Conservation (phyloP, 1,140 invertebrate genomes). For the Papilio xuthus region DNA sequence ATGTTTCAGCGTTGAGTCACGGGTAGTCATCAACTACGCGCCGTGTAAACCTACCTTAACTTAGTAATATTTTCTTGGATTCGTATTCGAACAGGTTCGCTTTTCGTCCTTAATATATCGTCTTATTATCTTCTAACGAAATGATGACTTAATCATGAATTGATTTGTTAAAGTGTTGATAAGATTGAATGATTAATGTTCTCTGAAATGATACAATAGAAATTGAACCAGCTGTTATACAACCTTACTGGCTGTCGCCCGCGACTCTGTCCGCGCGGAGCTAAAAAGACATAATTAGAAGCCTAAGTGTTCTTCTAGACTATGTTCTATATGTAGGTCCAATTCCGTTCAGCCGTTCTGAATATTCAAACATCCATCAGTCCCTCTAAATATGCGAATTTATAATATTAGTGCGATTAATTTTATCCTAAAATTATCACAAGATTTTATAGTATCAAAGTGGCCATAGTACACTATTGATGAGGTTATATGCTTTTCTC, state of each 20-base stretch:
- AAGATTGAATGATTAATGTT: neutral
- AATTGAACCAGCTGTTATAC: neutral
- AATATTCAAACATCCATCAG: no score
- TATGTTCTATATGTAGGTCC: no score
- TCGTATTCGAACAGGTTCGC: neutral
- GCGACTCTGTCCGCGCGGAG: no score
- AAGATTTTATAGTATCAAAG: neutral
- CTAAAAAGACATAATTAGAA: no score
- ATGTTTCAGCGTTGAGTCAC: neutral
- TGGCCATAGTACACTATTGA: neutral
- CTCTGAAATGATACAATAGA: neutral
- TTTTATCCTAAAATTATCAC: neutral
- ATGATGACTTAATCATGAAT: neutral
- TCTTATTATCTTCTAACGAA: neutral
- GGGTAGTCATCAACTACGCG: no score
- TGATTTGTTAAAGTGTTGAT: neutral
- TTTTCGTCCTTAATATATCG: neutral
- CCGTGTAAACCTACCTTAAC: neutral
- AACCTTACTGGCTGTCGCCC: no score
- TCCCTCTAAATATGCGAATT: no score
- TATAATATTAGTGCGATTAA: no score
- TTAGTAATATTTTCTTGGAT: neutral
- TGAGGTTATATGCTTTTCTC: neutral
- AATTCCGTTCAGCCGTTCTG: no score
- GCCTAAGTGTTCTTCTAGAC: no score